Conservation (phyloP, 35 echinoderm and acorn worm genomes). For the Strongylocentrotus purpuratus region DNA sequence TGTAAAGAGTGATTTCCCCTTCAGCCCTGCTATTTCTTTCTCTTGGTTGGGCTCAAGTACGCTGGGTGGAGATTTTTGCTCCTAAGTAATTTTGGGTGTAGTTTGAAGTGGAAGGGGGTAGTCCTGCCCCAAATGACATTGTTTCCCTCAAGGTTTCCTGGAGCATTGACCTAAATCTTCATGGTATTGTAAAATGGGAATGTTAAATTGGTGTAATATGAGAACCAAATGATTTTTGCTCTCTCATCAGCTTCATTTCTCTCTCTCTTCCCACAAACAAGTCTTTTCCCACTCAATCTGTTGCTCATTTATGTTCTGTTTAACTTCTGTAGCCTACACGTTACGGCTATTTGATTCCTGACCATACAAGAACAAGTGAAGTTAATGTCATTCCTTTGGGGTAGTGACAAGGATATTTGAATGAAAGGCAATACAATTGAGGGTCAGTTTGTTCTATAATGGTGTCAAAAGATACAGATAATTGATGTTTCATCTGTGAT, state of each 20-base stretch:
- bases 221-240: not conserved
- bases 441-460: too few relatives aligned
- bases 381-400: too few relatives aligned
- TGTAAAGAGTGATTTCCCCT: conserved; percentile 16
- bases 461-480: too few relatives aligned
- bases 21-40: not conserved
- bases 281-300: too few relatives aligned
- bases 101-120: not conserved
- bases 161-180: not conserved
- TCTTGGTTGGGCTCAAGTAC: not conserved
- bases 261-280: not conserved
- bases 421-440: too few relatives aligned
- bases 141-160: not conserved
- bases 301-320: too few relatives aligned
- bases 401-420: too few relatives aligned
- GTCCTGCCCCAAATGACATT: not conserved
- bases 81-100: not conserved
- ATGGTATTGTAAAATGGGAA: not conserved
- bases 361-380: too few relatives aligned
- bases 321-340: too few relatives aligned
- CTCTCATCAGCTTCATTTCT: not conserved
- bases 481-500: too few relatives aligned
- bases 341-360: too few relatives aligned
- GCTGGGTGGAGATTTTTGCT: not conserved
- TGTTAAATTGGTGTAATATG: not conserved